These are phyloP conservation scores for Drosophila malerkotliana DNA, from an alignment of 1,140 invertebrate genomes.

Conservation along the genomic window DNA sequence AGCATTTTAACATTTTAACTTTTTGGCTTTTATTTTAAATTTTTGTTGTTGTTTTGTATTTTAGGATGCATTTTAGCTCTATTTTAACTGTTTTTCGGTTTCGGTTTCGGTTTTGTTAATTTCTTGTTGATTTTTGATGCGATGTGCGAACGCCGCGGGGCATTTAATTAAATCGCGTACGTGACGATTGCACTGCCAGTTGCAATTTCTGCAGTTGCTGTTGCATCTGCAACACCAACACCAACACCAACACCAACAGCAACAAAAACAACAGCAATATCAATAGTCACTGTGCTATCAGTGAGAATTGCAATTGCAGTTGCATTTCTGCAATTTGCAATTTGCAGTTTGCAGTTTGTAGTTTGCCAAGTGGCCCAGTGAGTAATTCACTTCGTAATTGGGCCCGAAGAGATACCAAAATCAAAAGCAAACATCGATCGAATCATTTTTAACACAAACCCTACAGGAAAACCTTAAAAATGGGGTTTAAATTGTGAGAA, in stretches of 20 bases:
- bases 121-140: slow-evolving; percentile 50
- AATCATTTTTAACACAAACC: not conserved
- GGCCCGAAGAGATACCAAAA: slow-evolving; percentile 24
- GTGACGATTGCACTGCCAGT: slow-evolving; percentile 36
- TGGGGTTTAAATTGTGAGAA: not conserved
- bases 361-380: slow-evolving; percentile 22
- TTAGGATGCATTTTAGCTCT: not conserved
- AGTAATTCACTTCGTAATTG: slow-evolving; percentile 42
- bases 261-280: slow-evolving; percentile 15
- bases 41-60: not conserved
- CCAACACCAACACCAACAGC: not conserved
- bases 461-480: not conserved
- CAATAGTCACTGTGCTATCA: slow-evolving; percentile 27
- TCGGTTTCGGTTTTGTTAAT: slow-evolving; percentile 39
- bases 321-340: not conserved
- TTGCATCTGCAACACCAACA: slow-evolving; percentile 1
- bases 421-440: slow-evolving; percentile 21
- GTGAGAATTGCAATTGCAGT: slow-evolving; percentile 20
- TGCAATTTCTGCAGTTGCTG: slow-evolving; percentile 9
- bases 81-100: slow-evolving; percentile 6
- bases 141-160: slow-evolving; percentile 32
- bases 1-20: not conserved
- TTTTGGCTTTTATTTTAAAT: not conserved
- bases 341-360: not conserved
- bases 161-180: slow-evolving; percentile 57